Conservation (phyloP, 2,797 vertebrate species). For the Astyanax mexicanus region DNA sequence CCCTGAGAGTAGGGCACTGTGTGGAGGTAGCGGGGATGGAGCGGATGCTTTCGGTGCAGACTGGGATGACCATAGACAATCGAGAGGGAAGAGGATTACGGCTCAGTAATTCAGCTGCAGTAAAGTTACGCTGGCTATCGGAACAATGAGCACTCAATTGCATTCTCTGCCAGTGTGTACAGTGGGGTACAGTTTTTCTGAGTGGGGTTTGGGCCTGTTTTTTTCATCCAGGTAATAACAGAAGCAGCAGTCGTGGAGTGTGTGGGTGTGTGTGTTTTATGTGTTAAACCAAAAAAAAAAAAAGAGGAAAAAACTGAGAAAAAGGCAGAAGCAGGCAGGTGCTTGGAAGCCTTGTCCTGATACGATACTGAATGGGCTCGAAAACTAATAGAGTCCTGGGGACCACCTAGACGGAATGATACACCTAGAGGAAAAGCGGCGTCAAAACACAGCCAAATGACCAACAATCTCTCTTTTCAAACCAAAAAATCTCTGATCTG, state of each 20-base stretch:
- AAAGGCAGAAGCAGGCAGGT: conserved; percentile 1
- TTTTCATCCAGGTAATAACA: conserved; percentile 4
- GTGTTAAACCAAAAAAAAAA: not conserved
- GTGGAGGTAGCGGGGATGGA: conserved; percentile 11
- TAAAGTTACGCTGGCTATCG: conserved; percentile 1
- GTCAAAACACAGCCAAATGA: conserved; percentile 70
- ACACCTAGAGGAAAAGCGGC: conserved; percentile 61
- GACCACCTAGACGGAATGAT: conserved; percentile 38
- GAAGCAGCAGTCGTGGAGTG: not conserved
- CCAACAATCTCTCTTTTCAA: conserved; percentile 66
- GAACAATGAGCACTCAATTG: not conserved
- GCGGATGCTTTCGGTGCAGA: not conserved
- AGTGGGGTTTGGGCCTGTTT: not conserved
- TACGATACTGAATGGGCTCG: conserved; percentile 41
- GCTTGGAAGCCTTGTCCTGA: conserved; percentile 35
- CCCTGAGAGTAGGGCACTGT: not conserved
- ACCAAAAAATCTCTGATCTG: conserved; percentile 70
- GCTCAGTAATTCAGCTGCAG: not conserved
- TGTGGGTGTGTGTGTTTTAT: not conserved
- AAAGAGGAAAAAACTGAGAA: not conserved
- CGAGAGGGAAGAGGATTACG: conserved; percentile 8
- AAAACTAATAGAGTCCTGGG: conserved; percentile 44
- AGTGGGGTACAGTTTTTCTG: not conserved
- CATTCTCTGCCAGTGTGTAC: not conserved
- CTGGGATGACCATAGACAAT: conserved; percentile 11